Conservation (phyloP, 1,140 invertebrate genomes). For the Trichoplusia ni region DNA sequence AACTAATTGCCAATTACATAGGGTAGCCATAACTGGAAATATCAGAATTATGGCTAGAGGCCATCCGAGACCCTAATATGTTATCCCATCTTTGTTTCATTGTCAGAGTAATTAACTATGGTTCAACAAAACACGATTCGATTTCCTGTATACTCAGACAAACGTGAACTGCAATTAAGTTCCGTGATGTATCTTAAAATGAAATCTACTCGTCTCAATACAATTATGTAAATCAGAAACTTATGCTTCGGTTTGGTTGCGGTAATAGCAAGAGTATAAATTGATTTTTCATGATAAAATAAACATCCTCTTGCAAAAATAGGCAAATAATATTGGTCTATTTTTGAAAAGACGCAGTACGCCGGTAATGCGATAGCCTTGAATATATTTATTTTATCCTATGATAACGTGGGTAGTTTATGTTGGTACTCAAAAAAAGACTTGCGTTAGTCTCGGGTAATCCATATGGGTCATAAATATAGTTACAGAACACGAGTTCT, state of each 20-base stretch:
- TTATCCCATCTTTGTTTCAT: constrained; percentile 13
- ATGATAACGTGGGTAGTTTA: constrained; percentile 32
- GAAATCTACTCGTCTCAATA: constrained; percentile 14
- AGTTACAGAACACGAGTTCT: too few species aligned
- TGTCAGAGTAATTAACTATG: constrained; percentile 15
- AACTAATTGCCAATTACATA: constrained; percentile 59
- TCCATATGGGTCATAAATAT: background rate
- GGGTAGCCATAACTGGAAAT: constrained; percentile 31
- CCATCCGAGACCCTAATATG: background rate
- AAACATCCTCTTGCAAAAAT: constrained; percentile 27
- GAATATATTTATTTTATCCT: constrained; percentile 31
- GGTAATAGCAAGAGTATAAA: constrained; percentile 1
- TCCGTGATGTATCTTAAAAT: constrained; percentile 20
- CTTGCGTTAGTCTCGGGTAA: background rate
- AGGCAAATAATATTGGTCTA: constrained; percentile 29
- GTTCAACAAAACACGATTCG: constrained; percentile 13
- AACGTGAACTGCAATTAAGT: constrained; percentile 15
- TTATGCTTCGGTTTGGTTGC: background rate
- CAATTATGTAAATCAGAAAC: background rate
- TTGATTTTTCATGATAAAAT: constrained; percentile 12
- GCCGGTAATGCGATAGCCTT: constrained; percentile 25
- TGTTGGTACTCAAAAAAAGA: constrained; percentile 10
- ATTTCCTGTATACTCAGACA: constrained; percentile 26
- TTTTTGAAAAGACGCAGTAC: constrained; percentile 12
- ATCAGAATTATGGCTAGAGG: constrained; percentile 19